Percentiles rank a stretch among this genome's conserved stretches.
These are phyloP conservation scores for Phataginus tetradactyla DNA, from an alignment of 2,797 vertebrate species.

Conservation along the genomic window DNA sequence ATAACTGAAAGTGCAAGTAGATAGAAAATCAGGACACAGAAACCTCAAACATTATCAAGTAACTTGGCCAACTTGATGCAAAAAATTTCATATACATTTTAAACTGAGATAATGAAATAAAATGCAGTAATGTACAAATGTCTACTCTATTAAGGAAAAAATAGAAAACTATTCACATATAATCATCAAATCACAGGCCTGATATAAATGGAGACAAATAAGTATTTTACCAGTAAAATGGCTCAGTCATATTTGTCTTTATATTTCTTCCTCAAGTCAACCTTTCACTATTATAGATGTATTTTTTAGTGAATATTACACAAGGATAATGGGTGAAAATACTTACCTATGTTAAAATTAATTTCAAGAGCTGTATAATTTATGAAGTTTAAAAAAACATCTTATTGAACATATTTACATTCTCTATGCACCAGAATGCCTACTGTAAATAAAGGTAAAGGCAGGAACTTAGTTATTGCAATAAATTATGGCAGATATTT, in stretches of 20 bases:
- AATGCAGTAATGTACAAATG: not conserved
- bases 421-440: not conserved
- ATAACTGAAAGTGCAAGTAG: not conserved
- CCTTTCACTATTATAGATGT: not conserved
- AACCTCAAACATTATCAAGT: not conserved
- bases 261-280: not conserved
- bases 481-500: not conserved
- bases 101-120: not conserved
- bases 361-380: not conserved
- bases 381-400: not conserved
- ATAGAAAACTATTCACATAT: not conserved
- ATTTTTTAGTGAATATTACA: not conserved
- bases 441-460: not conserved
- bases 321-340: not conserved
- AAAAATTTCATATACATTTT: not conserved
- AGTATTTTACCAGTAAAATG: not conserved
- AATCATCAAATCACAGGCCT: not conserved
- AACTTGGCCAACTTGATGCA: not conserved
- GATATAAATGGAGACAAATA: not conserved
- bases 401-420: not conserved
- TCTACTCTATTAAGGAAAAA: not conserved
- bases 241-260: not conserved
- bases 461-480: not conserved
- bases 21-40: not conserved
- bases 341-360: constrained; percentile 28